These are phyloP conservation scores for Thymallus thymallus DNA, from an alignment of 2,113 vertebrate species.

Conservation along the genomic window DNA sequence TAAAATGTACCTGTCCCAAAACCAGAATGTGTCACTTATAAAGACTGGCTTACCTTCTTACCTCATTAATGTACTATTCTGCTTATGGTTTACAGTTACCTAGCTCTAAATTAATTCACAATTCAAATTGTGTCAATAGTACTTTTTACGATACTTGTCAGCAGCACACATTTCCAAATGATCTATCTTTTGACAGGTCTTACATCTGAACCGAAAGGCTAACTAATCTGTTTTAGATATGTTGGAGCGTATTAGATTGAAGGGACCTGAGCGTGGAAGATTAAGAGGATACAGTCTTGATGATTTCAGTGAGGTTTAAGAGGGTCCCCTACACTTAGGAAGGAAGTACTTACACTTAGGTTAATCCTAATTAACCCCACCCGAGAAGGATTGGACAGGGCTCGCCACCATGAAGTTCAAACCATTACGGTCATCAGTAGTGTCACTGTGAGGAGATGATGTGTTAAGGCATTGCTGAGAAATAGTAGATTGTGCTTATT, in stretches of 20 bases:
- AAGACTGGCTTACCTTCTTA: slow-evolving; percentile 8
- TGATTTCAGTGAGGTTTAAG: slow-evolving; percentile 47
- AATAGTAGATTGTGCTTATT: background rate
- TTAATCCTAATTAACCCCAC: slow-evolving; percentile 60
- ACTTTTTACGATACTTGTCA: background rate
- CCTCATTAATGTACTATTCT: background rate
- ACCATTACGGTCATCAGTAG: background rate
- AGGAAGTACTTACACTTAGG: slow-evolving; percentile 46
- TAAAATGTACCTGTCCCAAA: background rate
- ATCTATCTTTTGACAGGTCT: background rate
- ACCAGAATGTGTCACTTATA: slow-evolving; percentile 9
- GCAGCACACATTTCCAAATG: background rate
- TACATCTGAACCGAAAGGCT: slow-evolving; percentile 20
- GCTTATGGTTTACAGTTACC: no score
- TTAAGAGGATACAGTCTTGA: slow-evolving; percentile 45
- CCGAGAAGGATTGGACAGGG: slow-evolving; percentile 5
- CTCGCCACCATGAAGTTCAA: slow-evolving; percentile 37
- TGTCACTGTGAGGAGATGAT: background rate
- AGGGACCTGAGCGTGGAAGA: slow-evolving; percentile 23
- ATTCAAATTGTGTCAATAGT: no score
- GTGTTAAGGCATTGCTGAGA: background rate
- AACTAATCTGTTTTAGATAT: slow-evolving; percentile 35
- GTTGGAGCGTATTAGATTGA: slow-evolving; percentile 43
- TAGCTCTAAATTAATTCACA: background rate
- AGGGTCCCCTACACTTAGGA: slow-evolving; percentile 39